Evolutionary conservation across 2,113 vertebrate species (phyloP).

Genomic region (Heteronetta atricapilla): DNA sequence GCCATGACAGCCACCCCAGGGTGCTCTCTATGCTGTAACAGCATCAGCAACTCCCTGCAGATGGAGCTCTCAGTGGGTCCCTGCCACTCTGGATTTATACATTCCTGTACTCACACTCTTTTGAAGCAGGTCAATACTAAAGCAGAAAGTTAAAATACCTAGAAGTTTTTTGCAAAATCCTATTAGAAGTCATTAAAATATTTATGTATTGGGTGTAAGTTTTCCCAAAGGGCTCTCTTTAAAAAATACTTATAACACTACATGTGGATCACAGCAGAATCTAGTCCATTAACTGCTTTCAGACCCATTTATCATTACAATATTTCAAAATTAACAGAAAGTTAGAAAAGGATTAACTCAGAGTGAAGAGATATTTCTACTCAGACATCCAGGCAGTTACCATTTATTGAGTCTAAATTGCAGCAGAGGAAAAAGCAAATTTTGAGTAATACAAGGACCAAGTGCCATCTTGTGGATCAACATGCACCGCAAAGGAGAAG

Average conservation of each 20-base stretch:
- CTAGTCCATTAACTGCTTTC: not conserved
- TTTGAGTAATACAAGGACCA: not conserved
- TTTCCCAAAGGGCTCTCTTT: not conserved
- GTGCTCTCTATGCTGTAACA: not conserved
- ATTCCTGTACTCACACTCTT: not conserved
- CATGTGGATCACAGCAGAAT: not conserved
- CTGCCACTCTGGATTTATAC: not conserved
- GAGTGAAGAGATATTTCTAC: not conserved
- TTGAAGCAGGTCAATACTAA: not conserved
- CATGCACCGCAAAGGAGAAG: accelerated
- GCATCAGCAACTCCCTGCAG: not conserved
- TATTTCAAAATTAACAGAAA: not conserved
- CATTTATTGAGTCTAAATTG: not conserved
- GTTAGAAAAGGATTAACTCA: not conserved
- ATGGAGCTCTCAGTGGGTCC: not conserved
- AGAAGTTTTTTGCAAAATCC: not conserved
- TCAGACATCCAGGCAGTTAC: not conserved
- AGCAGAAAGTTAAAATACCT: not conserved
- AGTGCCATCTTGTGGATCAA: constrained; percentile 47
- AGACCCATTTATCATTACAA: not conserved
- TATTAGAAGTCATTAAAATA: not conserved
- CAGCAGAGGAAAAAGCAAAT: not conserved
- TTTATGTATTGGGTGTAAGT: not conserved
- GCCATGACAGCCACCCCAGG: not conserved
- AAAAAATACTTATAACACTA: not conserved